Percentiles rank a stretch among this genome's conserved stretches.
Conservation (phyloP, 2,888 invertebrate species). For the Cataglyphis albicans region DNA sequence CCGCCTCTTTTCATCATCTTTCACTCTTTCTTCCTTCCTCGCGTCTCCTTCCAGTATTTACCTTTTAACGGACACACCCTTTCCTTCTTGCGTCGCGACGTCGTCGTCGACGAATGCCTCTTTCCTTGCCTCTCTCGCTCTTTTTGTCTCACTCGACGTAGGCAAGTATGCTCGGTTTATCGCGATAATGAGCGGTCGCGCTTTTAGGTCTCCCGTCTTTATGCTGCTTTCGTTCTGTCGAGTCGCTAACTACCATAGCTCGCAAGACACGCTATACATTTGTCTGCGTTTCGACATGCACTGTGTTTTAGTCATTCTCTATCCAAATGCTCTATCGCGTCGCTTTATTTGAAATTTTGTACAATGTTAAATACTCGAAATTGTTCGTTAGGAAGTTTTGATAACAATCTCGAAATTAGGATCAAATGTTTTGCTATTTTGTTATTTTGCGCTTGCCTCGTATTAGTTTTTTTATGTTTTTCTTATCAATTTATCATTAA, state of each 20-base stretch:
- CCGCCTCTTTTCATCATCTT: neutral
- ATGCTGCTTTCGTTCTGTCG: constrained; percentile 18
- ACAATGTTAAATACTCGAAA: neutral
- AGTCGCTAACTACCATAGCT: constrained; percentile 10
- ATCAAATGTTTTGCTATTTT: neutral
- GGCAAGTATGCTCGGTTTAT: constrained; percentile 62
- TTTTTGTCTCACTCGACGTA: constrained; percentile 1
- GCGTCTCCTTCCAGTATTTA: neutral
- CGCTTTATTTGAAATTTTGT: neutral
- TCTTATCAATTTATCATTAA: neutral
- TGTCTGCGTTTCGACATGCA: constrained; percentile 6
- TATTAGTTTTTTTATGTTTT: neutral
- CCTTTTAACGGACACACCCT: constrained; percentile 14
- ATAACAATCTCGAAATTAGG: neutral
- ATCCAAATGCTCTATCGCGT: neutral
- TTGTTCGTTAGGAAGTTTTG: neutral
- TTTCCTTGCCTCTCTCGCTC: constrained; percentile 6
- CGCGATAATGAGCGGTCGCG: constrained; percentile 66
- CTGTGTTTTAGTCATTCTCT: neutral
- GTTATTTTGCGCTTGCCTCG: neutral
- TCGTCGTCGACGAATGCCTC: constrained; percentile 27
- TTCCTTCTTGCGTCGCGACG: neutral
- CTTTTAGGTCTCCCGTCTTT: constrained; percentile 55
- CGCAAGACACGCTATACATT: constrained; percentile 4
- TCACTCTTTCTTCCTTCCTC: neutral